Percentiles rank a stretch among this genome's conserved stretches.
Evolutionary conservation across 2,113 vertebrate species (phyloP).

Genomic region (Marmota monax): DNA sequence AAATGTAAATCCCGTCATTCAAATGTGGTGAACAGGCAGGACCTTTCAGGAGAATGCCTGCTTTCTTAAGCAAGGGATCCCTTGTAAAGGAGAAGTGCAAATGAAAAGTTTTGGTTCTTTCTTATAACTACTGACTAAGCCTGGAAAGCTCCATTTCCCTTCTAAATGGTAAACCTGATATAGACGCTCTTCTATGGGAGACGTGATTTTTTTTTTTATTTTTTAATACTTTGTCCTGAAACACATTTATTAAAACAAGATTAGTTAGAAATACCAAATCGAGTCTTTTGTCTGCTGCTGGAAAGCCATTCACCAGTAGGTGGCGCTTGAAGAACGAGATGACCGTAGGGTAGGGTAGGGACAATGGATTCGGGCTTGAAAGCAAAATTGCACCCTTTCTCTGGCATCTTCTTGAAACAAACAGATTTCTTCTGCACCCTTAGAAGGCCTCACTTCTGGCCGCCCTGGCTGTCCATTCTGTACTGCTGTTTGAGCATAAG

Average conservation of each 20-base stretch:
- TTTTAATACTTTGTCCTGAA: not conserved
- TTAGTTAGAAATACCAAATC: not conserved
- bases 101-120: slow-evolving; percentile 7
- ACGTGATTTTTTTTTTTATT: slow-evolving; percentile 2
- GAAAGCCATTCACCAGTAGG: slow-evolving; percentile 57
- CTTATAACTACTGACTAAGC: not conserved
- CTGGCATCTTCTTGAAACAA: not conserved
- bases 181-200: not conserved
- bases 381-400: not conserved
- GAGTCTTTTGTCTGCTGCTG: not conserved
- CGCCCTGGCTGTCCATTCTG: not conserved
- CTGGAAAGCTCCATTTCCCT: not conserved
- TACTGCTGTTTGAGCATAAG: not conserved
- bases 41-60: slow-evolving; percentile 38
- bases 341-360: not conserved
- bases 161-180: not conserved
- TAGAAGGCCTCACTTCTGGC: not conserved
- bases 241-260: not conserved
- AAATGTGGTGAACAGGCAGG: not conserved
- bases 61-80: slow-evolving; percentile 8
- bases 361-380: not conserved
- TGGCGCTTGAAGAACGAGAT: slow-evolving; percentile 71
- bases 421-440: not conserved
- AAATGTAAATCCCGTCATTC: slow-evolving; percentile 57
- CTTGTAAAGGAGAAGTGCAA: not conserved